Base-by-base conservation (phyloP, 2,888 invertebrate genomes). In the Parnassius apollo region DNA sequence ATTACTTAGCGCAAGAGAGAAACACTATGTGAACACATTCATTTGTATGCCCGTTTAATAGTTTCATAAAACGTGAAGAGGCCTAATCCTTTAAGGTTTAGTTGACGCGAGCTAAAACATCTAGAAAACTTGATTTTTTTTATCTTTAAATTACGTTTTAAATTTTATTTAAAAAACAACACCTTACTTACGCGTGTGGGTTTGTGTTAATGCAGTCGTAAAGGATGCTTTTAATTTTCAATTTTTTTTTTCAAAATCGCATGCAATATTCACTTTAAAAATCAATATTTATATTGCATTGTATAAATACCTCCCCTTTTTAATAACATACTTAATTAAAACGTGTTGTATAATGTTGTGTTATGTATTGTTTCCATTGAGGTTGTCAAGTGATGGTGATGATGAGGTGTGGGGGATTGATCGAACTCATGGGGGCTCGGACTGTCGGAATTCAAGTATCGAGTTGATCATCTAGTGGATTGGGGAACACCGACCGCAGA, bases 171-270 rank as follows among this genome's bases (percentile, higher is more conserved):
- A 66, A 72, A 73, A 66, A 68, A 77, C 74, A 75, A 78, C 73
- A 71, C 75, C 75, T 76, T 80, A 76, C 72, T 71, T 80, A 87
- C 85, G 83, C 90, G 88, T 88, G 91, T 90, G 88, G 90, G 89
- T 90, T 89, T 90, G 90, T 89, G 90, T 89, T 77, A 81, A 86
- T 89, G 90, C 77, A 86, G 90, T 88, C 75, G 65, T 69, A 71
- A 74, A 73, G 74, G 75, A 75, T 75, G 57, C 55, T 45, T 46
- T 55, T 45, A 45, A 42, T 42, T 51, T 46, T 50, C 65, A 66
- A 65, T 70, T 55, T 69, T 73, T 74, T 75, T 75, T 75, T 69
- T 66, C 66, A 71, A 67, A 70, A 69, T 72, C 73, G 75, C 74
- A 69, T 75, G 75, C 74, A 69, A 72, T 74, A 68, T 72, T 68